phyloP scores from a whole-genome alignment of 2,797 vertebrate genomes.

The Prionace glauca region DNA sequence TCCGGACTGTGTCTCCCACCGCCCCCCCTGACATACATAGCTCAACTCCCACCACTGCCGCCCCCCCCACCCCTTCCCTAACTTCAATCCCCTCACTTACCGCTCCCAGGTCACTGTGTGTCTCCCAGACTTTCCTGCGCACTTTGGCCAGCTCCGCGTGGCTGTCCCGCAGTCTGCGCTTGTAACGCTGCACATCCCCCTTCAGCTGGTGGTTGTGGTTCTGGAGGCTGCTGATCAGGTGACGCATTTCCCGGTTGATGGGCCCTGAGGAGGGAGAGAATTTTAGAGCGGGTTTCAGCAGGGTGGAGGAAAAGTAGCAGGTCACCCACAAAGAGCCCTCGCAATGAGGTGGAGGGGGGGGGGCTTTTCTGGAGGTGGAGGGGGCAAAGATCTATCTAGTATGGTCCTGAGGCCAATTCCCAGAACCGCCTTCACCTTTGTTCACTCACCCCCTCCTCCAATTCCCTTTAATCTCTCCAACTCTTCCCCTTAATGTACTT shows the following conservation, averaged over 20 bases:
- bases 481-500: background rate
- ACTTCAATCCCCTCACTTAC: background rate
- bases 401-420: background rate
- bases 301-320: too few species aligned
- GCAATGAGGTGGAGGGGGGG: background rate
- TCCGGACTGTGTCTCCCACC: too few species aligned
- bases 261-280: constrained; percentile 63
- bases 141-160: constrained; percentile 89
- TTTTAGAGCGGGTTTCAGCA: background rate
- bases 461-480: background rate
- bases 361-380: too few species aligned
- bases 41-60: too few species aligned
- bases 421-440: background rate
- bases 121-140: constrained; percentile 26
- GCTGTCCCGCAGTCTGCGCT: constrained; percentile 80
- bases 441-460: background rate
- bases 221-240: constrained; percentile 93
- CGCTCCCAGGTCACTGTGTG: background rate
- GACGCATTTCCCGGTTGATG: constrained; percentile 94
- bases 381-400: background rate
- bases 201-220: constrained; percentile 97
- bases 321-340: too few species aligned
- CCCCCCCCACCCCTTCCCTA: background rate
- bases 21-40: too few species aligned
- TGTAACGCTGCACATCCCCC: constrained; percentile 88